Conservation (phyloP, 2,888 invertebrate genomes). For the Trachelus iudaicus region DNA sequence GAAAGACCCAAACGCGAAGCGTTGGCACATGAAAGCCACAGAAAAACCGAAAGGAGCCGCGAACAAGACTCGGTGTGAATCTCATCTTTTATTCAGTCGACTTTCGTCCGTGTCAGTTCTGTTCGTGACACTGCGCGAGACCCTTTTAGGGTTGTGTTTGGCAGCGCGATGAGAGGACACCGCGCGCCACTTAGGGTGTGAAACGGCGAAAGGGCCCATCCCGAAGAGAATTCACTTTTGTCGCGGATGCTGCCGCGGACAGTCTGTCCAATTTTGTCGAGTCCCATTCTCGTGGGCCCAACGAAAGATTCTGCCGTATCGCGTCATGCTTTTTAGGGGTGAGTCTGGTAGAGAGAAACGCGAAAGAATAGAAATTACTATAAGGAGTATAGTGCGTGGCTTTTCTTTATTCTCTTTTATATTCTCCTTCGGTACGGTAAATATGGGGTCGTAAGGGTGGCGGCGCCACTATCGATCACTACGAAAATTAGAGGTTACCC, state of each 20-base stretch:
- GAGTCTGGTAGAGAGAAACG: background rate
- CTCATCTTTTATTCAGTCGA: slow-evolving; percentile 59
- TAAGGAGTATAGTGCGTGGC: background rate
- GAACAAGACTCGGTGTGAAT: slow-evolving; percentile 60
- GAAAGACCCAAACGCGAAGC: background rate
- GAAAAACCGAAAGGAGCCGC: slow-evolving; percentile 51
- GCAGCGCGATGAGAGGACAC: slow-evolving; percentile 42
- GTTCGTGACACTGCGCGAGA: slow-evolving; percentile 36
- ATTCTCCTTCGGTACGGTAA: background rate
- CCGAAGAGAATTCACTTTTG: background rate
- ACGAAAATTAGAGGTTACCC: slow-evolving; percentile 37
- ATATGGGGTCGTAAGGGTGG: background rate
- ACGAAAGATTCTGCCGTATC: background rate
- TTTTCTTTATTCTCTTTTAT: background rate
- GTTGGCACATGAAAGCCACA: slow-evolving; percentile 32
- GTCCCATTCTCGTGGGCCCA: background rate
- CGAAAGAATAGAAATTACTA: background rate
- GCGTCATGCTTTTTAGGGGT: background rate
- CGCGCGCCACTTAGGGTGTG: slow-evolving; percentile 61
- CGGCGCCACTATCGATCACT: slow-evolving; percentile 29
- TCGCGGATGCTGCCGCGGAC: background rate
- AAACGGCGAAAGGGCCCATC: slow-evolving; percentile 41
- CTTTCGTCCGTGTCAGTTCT: slow-evolving; percentile 22
- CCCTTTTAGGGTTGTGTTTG: background rate
- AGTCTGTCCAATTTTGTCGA: background rate